These are phyloP conservation scores for Anabacerthia variegaticeps DNA, from an alignment of 2,797 vertebrate genomes.

Conservation along the genomic window DNA sequence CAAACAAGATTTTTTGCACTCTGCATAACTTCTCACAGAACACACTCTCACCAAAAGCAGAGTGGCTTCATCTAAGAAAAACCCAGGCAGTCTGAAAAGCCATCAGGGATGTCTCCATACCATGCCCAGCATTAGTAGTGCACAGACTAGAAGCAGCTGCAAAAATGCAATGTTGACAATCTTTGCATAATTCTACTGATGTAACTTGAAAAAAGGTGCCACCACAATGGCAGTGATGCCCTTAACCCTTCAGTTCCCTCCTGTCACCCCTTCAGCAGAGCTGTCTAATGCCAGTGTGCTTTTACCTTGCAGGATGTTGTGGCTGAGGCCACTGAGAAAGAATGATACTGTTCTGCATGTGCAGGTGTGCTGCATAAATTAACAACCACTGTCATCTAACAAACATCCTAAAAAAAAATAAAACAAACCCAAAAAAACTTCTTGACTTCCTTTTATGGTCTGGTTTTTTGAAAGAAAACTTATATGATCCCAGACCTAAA, in stretches of 20 bases:
- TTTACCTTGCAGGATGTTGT: constrained; percentile 8
- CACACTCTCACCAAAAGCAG: background rate
- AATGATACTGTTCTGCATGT: background rate
- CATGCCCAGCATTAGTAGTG: background rate
- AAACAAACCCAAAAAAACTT: background rate
- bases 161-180: background rate
- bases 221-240: fast-evolving
- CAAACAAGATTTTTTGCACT: background rate
- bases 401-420: constrained; percentile 17
- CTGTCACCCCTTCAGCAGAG: background rate
- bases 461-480: background rate
- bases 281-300: background rate
- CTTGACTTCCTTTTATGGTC: background rate
- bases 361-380: constrained; percentile 9
- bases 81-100: background rate
- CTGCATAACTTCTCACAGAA: background rate
- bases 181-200: background rate
- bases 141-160: background rate
- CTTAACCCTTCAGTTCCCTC: background rate
- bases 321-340: constrained; percentile 35
- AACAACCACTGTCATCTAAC: constrained; percentile 41
- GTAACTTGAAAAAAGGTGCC: background rate
- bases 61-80: background rate
- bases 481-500: background rate
- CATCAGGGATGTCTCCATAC: background rate